phyloP scores from a whole-genome alignment of 2,113 vertebrate genomes.

The Dasyurus viverrinus region DNA sequence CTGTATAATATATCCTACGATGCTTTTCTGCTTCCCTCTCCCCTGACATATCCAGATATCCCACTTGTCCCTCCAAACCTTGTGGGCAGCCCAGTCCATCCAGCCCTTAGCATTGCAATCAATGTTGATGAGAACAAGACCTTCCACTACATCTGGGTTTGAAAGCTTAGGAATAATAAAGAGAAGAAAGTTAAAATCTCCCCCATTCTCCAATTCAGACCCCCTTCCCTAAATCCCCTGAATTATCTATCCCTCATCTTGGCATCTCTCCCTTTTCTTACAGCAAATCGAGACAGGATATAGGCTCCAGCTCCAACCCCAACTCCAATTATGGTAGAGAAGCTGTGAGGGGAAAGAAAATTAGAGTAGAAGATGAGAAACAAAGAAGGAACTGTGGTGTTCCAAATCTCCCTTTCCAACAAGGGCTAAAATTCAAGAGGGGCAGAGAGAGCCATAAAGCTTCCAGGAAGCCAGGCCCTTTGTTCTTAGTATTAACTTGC shows the following conservation, averaged over 20 bases:
- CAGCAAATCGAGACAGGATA: slow-evolving; percentile 90
- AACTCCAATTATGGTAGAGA: slow-evolving; percentile 91
- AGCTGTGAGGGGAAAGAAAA: slow-evolving; percentile 81
- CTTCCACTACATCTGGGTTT: slow-evolving; percentile 91
- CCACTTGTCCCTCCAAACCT: slow-evolving; percentile 82
- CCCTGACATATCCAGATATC: not conserved
- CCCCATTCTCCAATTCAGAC: not conserved
- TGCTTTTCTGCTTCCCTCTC: not conserved
- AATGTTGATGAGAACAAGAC: slow-evolving; percentile 94
- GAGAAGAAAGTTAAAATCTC: slow-evolving; percentile 16
- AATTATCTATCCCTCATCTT: not conserved
- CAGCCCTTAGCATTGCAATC: slow-evolving; percentile 92
- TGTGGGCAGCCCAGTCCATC: slow-evolving; percentile 96
- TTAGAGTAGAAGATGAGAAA: not conserved
- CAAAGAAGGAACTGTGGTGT: not conserved
- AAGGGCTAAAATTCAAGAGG: no score
- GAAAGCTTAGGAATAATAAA: slow-evolving; percentile 80
- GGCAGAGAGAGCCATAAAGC: not conserved
- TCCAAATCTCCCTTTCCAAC: not conserved
- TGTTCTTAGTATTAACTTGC: not conserved
- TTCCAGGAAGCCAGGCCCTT: not conserved
- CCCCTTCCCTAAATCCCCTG: not conserved
- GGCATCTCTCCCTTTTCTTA: slow-evolving; percentile 79
- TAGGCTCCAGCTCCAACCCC: slow-evolving; percentile 94
- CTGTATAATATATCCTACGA: not conserved